These are phyloP conservation scores for Chelonus formosanus DNA, from an alignment of 2,888 invertebrate species.

Conservation along the genomic window DNA sequence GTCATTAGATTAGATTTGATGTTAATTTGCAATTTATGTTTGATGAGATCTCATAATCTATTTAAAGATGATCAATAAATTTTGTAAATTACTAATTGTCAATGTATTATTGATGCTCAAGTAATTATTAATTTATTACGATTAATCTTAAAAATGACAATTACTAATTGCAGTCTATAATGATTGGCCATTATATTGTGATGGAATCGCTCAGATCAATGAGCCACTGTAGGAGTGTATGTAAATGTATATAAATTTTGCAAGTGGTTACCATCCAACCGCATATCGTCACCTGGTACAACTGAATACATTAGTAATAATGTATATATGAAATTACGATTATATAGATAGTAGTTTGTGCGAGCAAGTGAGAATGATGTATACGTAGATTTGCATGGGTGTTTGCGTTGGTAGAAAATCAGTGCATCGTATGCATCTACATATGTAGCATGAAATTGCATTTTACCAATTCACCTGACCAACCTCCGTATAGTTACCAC, in stretches of 20 bases:
- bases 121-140: too few species aligned
- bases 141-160: too few species aligned
- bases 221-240: not conserved
- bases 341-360: conserved; percentile 37
- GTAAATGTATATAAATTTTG: conserved; percentile 1
- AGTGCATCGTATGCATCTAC: conserved; percentile 2
- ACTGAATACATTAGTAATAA: conserved; percentile 48
- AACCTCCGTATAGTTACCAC: not conserved
- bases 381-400: not conserved
- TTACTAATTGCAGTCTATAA: too few species aligned
- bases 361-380: conserved; percentile 8
- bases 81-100: too few species aligned
- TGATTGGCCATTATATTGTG: too few species aligned
- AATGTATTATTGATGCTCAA: too few species aligned
- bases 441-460: conserved; percentile 17
- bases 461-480: conserved; percentile 17
- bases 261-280: conserved; percentile 5
- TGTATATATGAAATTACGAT: conserved; percentile 53
- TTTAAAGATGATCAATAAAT: too few species aligned
- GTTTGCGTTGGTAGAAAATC: conserved; percentile 9
- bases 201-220: not conserved
- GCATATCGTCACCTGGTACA: conserved; percentile 35
- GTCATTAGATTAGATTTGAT: conserved; percentile 44
- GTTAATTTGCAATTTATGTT: too few species aligned
- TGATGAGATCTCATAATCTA: too few species aligned